phyloP scores from a whole-genome alignment of 2,888 invertebrate species.

The Fissipunctia ypsillon region DNA sequence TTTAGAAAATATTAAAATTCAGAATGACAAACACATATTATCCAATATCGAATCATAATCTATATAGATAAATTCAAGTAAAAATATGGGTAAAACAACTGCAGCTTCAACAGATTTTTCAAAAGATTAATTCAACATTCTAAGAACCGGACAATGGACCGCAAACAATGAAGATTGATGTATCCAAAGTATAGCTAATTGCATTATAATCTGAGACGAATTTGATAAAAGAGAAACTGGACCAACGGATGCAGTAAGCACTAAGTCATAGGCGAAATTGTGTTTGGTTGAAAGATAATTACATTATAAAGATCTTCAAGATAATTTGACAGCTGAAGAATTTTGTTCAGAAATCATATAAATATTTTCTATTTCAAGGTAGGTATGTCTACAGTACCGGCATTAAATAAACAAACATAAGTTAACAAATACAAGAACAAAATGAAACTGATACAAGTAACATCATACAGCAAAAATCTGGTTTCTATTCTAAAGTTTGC shows the following conservation, averaged over 20 bases:
- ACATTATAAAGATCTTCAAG: background rate
- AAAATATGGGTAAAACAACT: background rate
- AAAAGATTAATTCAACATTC: conserved; percentile 17
- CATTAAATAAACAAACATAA: conserved; percentile 1
- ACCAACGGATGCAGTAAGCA: conserved; percentile 21
- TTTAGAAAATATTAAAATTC: background rate
- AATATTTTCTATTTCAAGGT: background rate
- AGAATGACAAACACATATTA: background rate
- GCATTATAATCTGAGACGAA: conserved; percentile 51
- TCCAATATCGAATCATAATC: too few species aligned
- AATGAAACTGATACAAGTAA: conserved; percentile 51
- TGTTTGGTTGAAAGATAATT: background rate
- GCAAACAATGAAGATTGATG: conserved; percentile 54
- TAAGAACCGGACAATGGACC: conserved; percentile 17
- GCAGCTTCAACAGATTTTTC: background rate
- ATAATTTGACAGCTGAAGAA: background rate
- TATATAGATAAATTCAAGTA: background rate
- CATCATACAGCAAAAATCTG: conserved; percentile 53
- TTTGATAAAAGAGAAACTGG: conserved; percentile 49
- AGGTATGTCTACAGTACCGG: background rate
- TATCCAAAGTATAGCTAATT: conserved; percentile 50
- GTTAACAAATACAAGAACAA: conserved; percentile 9
- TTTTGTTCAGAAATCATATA: background rate
- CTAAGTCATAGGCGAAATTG: conserved; percentile 19
- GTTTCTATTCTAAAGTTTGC: conserved; percentile 59